A percentile compares a stretch with the other conserved stretches of the same genome.
Conservation (phyloP, 2,888 invertebrate genomes). For the Perizoma affinitatum region DNA sequence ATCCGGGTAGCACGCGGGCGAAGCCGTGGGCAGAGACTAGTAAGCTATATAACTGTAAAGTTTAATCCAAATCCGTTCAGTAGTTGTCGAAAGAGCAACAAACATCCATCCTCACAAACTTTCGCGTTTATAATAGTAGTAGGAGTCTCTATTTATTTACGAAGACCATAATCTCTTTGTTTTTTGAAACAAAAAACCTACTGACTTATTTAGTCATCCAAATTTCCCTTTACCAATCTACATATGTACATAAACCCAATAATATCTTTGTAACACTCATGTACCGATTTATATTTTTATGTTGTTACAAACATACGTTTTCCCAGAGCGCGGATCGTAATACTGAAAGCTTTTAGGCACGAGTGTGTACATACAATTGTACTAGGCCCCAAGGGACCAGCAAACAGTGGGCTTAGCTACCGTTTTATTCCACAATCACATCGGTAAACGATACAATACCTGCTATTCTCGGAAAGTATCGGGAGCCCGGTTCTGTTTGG, state of each 20-base stretch:
- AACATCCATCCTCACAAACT: no score
- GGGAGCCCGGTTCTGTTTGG: slow-evolving; percentile 42
- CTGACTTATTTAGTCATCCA: no score
- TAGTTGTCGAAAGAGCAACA: no score
- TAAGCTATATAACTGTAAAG: no score
- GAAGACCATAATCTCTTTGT: no score
- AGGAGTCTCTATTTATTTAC: no score
- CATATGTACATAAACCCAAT: slow-evolving; percentile 36
- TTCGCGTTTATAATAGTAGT: no score
- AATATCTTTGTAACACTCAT: slow-evolving; percentile 34
- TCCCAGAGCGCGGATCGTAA: slow-evolving; percentile 40
- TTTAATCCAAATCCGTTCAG: no score
- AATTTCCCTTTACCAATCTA: slow-evolving; percentile 18
- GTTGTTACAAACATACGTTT: slow-evolving; percentile 40
- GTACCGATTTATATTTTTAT: slow-evolving; percentile 39
- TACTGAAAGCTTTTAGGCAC: slow-evolving; percentile 43
- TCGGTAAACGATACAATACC: slow-evolving; percentile 49
- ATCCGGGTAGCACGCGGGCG: no score
- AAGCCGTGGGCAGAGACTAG: no score
- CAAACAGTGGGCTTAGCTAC: slow-evolving; percentile 44
- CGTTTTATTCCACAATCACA: slow-evolving; percentile 48
- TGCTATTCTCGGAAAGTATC: slow-evolving; percentile 40
- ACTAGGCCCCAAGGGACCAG: slow-evolving; percentile 44
- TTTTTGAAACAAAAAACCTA: no score
- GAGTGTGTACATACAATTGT: slow-evolving; percentile 44